phyloP scores from a whole-genome alignment of 2,113 vertebrate genomes.

The Neodontobutis hainanensis region DNA sequence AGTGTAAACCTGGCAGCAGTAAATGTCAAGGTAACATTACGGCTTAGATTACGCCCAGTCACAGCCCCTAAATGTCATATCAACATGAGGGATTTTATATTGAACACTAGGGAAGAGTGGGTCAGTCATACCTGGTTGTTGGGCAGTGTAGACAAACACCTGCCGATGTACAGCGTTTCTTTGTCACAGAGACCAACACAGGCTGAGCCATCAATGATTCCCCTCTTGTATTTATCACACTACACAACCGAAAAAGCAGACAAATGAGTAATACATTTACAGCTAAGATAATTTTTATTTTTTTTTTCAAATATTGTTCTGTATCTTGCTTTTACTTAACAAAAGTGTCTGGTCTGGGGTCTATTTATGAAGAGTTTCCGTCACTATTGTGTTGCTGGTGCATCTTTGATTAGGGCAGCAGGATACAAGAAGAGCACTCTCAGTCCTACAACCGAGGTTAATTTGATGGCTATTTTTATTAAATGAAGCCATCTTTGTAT shows the following conservation, averaged over 20 bases:
- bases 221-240: constrained; percentile 97
- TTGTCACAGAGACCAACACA: constrained; percentile 96
- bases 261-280: not conserved
- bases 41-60: not conserved
- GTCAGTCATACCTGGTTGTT: constrained; percentile 87
- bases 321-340: no score
- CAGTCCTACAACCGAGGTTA: no score
- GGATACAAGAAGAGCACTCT: no score
- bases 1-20: constrained; percentile 85
- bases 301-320: no score
- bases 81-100: not conserved
- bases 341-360: no score
- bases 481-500: no score
- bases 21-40: not conserved
- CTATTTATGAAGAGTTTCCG: no score
- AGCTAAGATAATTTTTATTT: no score
- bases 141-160: constrained; percentile 91
- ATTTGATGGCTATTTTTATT: no score
- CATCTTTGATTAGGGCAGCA: no score
- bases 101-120: not conserved
- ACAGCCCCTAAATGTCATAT: not conserved
- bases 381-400: no score
- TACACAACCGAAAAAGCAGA: constrained; percentile 42
- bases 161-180: constrained; percentile 91
- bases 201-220: constrained; percentile 94